Evolutionary conservation across 2,113 vertebrate species (phyloP).

Genomic region (Mungos mungo): DNA sequence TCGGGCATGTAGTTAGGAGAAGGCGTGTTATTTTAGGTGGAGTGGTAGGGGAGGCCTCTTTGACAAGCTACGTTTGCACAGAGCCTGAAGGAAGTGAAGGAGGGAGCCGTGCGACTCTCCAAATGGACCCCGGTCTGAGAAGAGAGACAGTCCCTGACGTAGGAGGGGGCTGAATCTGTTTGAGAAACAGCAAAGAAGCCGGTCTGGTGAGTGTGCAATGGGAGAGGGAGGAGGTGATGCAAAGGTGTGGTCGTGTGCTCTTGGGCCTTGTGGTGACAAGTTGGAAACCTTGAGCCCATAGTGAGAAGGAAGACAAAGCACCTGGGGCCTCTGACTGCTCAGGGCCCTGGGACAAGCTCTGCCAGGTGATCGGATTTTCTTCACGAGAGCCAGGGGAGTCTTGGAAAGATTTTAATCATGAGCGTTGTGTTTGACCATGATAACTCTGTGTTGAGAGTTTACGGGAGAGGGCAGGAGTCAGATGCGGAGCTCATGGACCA

Average conservation of each 20-base stretch:
- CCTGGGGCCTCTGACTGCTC: background rate
- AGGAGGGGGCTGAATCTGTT: background rate
- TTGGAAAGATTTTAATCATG: background rate
- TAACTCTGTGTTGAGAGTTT: background rate
- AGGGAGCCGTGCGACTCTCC: background rate
- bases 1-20: background rate
- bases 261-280: background rate
- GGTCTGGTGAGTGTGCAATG: background rate
- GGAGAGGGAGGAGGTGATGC: too few relatives aligned
- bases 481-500: background rate
- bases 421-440: background rate
- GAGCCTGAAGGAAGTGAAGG: background rate
- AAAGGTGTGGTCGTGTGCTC: rapidly evolving
- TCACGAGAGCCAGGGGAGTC: background rate
- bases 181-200: background rate
- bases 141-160: background rate
- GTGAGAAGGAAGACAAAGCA: background rate
- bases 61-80: background rate
- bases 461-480: background rate
- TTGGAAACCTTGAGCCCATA: background rate
- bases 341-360: background rate
- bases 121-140: background rate
- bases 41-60: background rate
- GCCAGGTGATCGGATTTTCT: background rate
- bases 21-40: background rate